phyloP scores from a whole-genome alignment of 2,113 vertebrate genomes.

The Calidris pugnax region DNA sequence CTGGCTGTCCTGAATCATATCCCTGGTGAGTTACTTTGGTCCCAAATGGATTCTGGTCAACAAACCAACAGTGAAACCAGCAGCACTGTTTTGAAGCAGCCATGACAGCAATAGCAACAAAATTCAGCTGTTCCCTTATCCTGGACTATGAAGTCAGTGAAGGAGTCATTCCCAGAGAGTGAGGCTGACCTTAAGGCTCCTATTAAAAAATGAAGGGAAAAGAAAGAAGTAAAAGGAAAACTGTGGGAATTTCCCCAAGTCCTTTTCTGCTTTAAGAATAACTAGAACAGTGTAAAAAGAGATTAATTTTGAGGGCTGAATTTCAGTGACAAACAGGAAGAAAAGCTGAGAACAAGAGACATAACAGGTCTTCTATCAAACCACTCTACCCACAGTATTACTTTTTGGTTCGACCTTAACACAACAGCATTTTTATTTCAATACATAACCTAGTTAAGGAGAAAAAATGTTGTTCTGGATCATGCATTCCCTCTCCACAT shows the following conservation, averaged over 20 bases:
- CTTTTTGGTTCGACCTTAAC: background rate
- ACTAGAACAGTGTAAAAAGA: background rate
- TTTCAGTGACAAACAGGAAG: background rate
- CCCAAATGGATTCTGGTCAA: background rate
- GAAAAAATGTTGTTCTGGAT: background rate
- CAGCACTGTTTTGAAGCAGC: background rate
- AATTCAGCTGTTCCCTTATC: background rate
- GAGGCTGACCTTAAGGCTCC: background rate
- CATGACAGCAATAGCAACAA: background rate
- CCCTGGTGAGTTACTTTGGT: background rate
- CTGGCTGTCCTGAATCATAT: too few species aligned
- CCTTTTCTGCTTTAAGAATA: background rate
- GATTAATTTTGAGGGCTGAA: background rate
- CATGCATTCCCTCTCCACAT: background rate
- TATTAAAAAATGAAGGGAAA: background rate
- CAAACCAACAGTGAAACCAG: background rate
- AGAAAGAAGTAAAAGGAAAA: background rate
- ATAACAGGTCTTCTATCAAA: background rate
- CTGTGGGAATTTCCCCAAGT: background rate
- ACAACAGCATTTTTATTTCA: background rate
- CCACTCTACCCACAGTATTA: background rate
- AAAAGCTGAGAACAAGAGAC: background rate
- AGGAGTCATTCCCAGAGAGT: background rate
- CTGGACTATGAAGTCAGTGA: background rate
- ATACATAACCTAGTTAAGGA: background rate